Evolutionary conservation across 1,140 invertebrate genomes (phyloP).

Genomic region (Drosophila subobscura): DNA sequence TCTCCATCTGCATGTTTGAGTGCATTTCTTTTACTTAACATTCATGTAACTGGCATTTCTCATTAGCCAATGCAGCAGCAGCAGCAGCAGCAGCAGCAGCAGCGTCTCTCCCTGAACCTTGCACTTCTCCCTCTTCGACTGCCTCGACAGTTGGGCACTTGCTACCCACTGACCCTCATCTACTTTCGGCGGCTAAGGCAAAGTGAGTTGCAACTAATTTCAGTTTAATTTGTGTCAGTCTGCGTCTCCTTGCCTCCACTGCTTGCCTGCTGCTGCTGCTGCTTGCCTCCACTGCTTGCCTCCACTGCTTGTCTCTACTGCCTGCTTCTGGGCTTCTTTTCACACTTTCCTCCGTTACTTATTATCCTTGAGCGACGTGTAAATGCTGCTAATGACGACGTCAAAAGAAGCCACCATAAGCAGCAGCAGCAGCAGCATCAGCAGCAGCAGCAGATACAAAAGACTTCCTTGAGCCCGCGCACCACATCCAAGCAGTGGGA

Average conservation of each 20-base stretch:
- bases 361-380: slow-evolving; percentile 75
- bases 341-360: slow-evolving; percentile 64
- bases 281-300: too few species aligned
- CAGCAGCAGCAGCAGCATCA: slow-evolving; percentile 1
- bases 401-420: slow-evolving; percentile 53
- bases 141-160: slow-evolving; percentile 3
- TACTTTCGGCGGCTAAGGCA: slow-evolving; percentile 2
- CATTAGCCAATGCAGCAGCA: slow-evolving; percentile 36
- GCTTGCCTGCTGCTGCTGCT: slow-evolving; percentile 15
- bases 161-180: background rate
- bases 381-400: slow-evolving; percentile 82
- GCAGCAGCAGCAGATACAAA: slow-evolving; percentile 46
- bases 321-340: slow-evolving; percentile 48
- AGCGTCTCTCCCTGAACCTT: too few species aligned
- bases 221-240: slow-evolving; percentile 80
- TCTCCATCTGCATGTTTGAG: slow-evolving; percentile 10
- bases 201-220: slow-evolving; percentile 80
- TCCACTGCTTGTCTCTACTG: too few species aligned
- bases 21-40: background rate
- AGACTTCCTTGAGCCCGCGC: slow-evolving; percentile 9
- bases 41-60: slow-evolving; percentile 25
- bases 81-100: too few species aligned
- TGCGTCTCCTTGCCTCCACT: slow-evolving; percentile 34
- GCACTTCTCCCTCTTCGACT: slow-evolving; percentile 7
- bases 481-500: too few species aligned